Evolutionary conservation across 2,888 invertebrate species (phyloP).

Genomic region (Callyntrura guangdongensis): DNA sequence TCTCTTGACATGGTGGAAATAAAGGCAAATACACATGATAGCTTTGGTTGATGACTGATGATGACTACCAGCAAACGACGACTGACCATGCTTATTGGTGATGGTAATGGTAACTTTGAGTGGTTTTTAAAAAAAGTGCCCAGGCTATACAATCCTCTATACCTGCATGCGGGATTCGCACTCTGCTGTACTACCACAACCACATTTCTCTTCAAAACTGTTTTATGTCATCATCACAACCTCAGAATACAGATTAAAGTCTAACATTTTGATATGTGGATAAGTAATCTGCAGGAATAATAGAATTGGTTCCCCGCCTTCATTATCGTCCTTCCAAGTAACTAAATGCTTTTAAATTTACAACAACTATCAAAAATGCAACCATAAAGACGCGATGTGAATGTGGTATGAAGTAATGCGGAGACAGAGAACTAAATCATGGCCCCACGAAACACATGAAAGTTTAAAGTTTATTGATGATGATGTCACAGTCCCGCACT

Average conservation of each 20-base stretch:
- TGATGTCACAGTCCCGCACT: constrained; percentile 58
- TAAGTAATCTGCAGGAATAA: neutral
- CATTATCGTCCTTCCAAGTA: neutral
- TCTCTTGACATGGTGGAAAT: too few species aligned
- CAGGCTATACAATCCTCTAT: neutral
- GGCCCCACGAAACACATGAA: neutral
- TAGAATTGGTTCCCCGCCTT: neutral
- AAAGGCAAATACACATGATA: too few species aligned
- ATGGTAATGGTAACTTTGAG: too few species aligned
- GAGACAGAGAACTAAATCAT: constrained; percentile 28
- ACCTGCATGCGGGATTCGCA: neutral
- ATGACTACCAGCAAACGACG: too few species aligned
- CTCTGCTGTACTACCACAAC: neutral
- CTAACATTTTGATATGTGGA: neutral
- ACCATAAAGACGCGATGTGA: neutral
- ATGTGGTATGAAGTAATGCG: neutral
- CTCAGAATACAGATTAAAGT: neutral
- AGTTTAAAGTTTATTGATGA: constrained; percentile 8
- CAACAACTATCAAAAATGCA: neutral
- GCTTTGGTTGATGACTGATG: too few species aligned
- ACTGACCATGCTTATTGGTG: too few species aligned
- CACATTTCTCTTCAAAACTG: neutral
- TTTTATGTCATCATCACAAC: neutral
- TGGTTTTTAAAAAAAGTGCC: neutral
- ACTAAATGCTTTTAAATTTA: neutral